phyloP scores from a whole-genome alignment of 1,140 invertebrate species.

The Zaprionus tsacasi region DNA sequence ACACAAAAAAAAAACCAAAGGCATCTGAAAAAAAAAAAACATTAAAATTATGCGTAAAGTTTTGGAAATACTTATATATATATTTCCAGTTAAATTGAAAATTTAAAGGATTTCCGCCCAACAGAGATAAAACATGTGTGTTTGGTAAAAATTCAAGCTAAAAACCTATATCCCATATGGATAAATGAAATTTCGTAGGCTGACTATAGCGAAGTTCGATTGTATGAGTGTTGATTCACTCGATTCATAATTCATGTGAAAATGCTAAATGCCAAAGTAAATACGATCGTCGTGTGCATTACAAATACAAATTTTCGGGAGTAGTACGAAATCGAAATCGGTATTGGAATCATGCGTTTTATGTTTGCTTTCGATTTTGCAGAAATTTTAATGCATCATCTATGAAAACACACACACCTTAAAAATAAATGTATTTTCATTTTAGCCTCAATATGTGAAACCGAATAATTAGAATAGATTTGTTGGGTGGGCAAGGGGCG shows the following conservation, averaged over 20 bases:
- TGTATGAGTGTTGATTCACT: constrained; percentile 18
- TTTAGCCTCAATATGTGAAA: constrained; percentile 1
- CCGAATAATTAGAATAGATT: constrained; percentile 8
- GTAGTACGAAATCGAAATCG: neutral
- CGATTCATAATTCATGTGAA: constrained; percentile 43
- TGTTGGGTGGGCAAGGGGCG: neutral
- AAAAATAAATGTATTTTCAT: constrained; percentile 22
- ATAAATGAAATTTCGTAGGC: neutral
- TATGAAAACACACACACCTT: neutral
- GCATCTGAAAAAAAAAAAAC: neutral
- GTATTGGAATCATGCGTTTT: constrained; percentile 6
- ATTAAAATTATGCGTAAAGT: neutral
- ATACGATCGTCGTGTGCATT: constrained; percentile 15
- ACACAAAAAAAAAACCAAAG: neutral
- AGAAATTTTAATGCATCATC: constrained; percentile 55
- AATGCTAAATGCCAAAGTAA: constrained; percentile 53
- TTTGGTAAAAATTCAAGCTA: neutral
- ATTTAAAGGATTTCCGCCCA: neutral
- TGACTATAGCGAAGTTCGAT: neutral
- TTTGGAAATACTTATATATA: no score
- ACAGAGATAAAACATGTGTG: neutral
- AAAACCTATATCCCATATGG: neutral
- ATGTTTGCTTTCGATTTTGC: constrained; percentile 16
- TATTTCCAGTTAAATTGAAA: neutral
- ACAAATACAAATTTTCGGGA: neutral